Conservation (phyloP, 2,797 vertebrate species). For the Cuniculus paca region DNA sequence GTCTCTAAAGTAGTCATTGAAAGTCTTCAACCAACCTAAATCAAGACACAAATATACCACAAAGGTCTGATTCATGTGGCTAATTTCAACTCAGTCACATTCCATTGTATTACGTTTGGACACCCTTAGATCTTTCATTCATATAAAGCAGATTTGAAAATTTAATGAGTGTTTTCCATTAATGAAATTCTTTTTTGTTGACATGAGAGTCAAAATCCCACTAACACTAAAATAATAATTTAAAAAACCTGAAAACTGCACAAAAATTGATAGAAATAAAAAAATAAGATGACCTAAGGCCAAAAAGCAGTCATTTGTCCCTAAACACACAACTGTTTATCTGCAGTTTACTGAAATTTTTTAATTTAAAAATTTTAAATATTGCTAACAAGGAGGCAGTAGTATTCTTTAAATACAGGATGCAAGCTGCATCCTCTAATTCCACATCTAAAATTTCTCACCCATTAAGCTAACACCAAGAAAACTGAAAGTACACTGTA, state of each 20-base stretch:
- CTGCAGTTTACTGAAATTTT: background rate
- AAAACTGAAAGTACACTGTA: background rate
- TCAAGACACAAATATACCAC: conserved; percentile 76
- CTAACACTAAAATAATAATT: background rate
- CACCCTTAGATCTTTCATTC: conserved; percentile 28
- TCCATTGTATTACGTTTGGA: conserved; percentile 48
- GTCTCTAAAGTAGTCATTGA: conserved; percentile 95
- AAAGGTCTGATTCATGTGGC: conserved; percentile 70
- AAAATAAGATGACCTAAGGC: background rate
- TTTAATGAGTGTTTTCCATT: conserved; percentile 46
- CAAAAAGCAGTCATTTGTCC: background rate
- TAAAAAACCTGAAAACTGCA: conserved; percentile 42
- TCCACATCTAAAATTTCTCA: background rate
- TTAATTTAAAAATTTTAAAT: conserved; percentile 44
- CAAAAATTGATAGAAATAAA: conserved; percentile 45
- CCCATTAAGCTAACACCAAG: conserved; percentile 16
- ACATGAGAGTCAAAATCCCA: conserved; percentile 21
- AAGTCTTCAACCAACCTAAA: conserved; percentile 97
- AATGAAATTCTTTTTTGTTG: conserved; percentile 41
- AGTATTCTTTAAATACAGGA: background rate
- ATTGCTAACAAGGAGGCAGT: background rate
- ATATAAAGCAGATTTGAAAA: conserved; percentile 49
- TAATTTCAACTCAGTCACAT: conserved; percentile 64
- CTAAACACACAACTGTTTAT: conserved; percentile 39
- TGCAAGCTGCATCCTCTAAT: background rate